phyloP scores from a whole-genome alignment of 2,888 invertebrate species.

The Rhagophthalmus giganteus region DNA sequence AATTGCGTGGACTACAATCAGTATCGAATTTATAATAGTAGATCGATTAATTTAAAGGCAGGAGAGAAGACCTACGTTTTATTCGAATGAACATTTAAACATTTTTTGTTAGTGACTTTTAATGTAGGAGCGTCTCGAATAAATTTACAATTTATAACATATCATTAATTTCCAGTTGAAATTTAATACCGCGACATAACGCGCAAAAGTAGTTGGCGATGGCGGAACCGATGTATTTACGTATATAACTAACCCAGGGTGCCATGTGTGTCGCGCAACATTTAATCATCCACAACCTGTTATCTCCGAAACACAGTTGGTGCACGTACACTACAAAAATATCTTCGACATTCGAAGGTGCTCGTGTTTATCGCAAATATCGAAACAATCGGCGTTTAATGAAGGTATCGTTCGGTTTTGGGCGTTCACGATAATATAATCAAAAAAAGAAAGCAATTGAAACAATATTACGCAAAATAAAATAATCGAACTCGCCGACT shows the following conservation, averaged over 20 bases:
- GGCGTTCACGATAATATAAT: background rate
- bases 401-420: too few relatives aligned
- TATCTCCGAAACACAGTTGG: constrained; percentile 16
- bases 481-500: background rate
- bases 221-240: background rate
- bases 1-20: constrained; percentile 4
- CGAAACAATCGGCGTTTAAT: too few relatives aligned
- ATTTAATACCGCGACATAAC: background rate
- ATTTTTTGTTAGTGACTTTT: too few relatives aligned
- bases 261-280: constrained; percentile 11
- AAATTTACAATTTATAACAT: too few relatives aligned
- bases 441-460: background rate
- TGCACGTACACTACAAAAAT: constrained; percentile 7
- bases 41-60: background rate
- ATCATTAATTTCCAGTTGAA: background rate
- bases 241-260: too few relatives aligned
- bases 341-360: background rate
- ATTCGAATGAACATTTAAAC: too few relatives aligned
- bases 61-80: background rate
- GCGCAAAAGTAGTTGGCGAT: background rate
- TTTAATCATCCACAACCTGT: constrained; percentile 21
- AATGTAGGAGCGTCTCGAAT: too few relatives aligned
- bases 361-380: too few relatives aligned
- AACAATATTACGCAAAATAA: background rate
- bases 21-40: constrained; percentile 3